Evolutionary conservation across 2,888 invertebrate genomes (phyloP).

Genomic region (Drosophila neotestacea): DNA sequence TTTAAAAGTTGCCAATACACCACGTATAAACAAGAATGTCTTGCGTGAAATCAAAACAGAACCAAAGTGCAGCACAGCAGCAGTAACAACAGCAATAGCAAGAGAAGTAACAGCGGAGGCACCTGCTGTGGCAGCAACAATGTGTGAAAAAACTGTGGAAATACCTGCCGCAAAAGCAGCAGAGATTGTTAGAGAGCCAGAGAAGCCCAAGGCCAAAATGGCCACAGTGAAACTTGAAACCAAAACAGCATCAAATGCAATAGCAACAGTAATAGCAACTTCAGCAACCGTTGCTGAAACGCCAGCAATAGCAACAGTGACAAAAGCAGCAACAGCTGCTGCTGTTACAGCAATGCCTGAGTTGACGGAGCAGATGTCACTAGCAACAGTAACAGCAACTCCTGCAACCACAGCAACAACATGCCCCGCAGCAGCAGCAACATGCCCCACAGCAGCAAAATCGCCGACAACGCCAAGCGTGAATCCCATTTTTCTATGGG

Average conservation of each 20-base stretch:
- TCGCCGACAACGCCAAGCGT: slow-evolving; percentile 62
- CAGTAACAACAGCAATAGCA: slow-evolving; percentile 3
- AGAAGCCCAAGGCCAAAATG: slow-evolving; percentile 45
- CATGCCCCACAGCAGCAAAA: slow-evolving; percentile 1
- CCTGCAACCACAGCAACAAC: not conserved
- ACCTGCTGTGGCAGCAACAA: not conserved
- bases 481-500: slow-evolving; percentile 94
- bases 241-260: slow-evolving; percentile 63
- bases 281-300: slow-evolving; percentile 2
- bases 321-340: slow-evolving; percentile 6
- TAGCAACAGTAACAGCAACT: not conserved
- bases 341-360: not conserved
- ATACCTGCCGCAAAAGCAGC: not conserved
- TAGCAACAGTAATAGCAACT: slow-evolving; percentile 21
- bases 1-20: slow-evolving; percentile 76
- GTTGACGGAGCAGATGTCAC: not conserved
- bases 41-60: slow-evolving; percentile 82
- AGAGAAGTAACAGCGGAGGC: not conserved
- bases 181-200: slow-evolving; percentile 26
- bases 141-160: not conserved
- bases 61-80: slow-evolving; percentile 74
- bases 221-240: slow-evolving; percentile 72
- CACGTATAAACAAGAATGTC: slow-evolving; percentile 71
- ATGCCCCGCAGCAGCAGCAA: not conserved
- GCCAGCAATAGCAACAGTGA: slow-evolving; percentile 1